These are phyloP conservation scores for Drosophila subsilvestris DNA, from an alignment of 2,888 invertebrate genomes.

Conservation along the genomic window DNA sequence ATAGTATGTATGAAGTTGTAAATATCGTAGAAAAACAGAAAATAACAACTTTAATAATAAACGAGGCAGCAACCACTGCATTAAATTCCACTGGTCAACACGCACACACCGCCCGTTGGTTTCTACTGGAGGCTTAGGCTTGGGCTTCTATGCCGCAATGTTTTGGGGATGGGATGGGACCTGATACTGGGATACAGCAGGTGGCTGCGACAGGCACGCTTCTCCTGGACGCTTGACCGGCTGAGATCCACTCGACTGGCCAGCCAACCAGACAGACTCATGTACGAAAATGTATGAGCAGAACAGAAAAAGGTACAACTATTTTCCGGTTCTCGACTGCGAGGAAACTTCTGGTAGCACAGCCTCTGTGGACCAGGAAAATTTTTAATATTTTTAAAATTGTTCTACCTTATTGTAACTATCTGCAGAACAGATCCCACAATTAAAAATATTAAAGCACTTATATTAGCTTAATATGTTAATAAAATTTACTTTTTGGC, in stretches of 20 bases:
- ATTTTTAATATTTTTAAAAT: neutral
- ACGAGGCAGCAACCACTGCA: slow-evolving; percentile 70
- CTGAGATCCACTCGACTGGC: slow-evolving; percentile 67
- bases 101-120: slow-evolving; percentile 57
- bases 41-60: slow-evolving; percentile 51
- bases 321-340: slow-evolving; percentile 46
- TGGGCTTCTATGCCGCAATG: slow-evolving; percentile 72
- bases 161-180: slow-evolving; percentile 52
- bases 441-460: neutral
- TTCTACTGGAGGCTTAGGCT: slow-evolving; percentile 48
- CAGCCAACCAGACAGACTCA: slow-evolving; percentile 22
- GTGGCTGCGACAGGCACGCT: slow-evolving; percentile 58
- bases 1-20: slow-evolving; percentile 70
- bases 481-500: slow-evolving; percentile 38
- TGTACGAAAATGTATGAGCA: neutral
- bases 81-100: slow-evolving; percentile 73
- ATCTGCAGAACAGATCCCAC: too few species aligned
- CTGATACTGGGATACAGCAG: slow-evolving; percentile 39
- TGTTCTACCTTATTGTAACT: too few species aligned
- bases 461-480: neutral
- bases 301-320: slow-evolving; percentile 5
- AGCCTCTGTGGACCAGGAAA: slow-evolving; percentile 2
- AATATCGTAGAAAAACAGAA: slow-evolving; percentile 57
- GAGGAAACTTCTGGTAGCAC: slow-evolving; percentile 35
- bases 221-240: slow-evolving; percentile 63